Conservation (phyloP, 1,140 invertebrate species). For the Goniozus legneri region DNA sequence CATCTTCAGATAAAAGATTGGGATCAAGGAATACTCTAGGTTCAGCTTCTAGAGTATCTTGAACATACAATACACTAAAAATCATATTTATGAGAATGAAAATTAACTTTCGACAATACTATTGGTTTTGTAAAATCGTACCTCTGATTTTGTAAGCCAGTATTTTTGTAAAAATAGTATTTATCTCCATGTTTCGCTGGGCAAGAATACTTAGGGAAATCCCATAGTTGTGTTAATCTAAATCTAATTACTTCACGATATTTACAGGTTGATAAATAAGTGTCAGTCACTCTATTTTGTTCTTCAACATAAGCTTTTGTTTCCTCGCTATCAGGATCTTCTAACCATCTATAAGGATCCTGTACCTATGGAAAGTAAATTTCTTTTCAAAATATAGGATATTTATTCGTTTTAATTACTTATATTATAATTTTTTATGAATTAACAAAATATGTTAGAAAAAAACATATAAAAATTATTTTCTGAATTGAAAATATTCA, state of each 20-base stretch:
- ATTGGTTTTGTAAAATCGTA: slow-evolving; percentile 35
- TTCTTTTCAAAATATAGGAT: too few species aligned
- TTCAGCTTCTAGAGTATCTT: slow-evolving; percentile 77
- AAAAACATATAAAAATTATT: not conserved
- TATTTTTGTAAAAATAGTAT: slow-evolving; percentile 93
- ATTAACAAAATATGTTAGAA: not conserved
- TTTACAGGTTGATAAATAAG: slow-evolving; percentile 78
- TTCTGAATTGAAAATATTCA: too few species aligned
- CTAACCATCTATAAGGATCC: slow-evolving; percentile 96
- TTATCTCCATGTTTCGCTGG: slow-evolving; percentile 77
- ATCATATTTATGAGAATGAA: slow-evolving; percentile 11
- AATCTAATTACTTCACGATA: slow-evolving; percentile 70
- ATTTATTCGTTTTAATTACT: too few species aligned
- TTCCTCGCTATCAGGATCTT: slow-evolving; percentile 90
- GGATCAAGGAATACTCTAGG: slow-evolving; percentile 92
- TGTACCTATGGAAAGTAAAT: slow-evolving; percentile 61
- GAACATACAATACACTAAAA: slow-evolving; percentile 87
- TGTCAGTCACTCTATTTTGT: slow-evolving; percentile 85
- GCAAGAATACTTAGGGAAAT: slow-evolving; percentile 93
- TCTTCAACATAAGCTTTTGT: slow-evolving; percentile 89
- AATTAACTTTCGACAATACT: not conserved
- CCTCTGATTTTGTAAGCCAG: slow-evolving; percentile 96
- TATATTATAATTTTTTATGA: too few species aligned
- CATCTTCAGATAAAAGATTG: slow-evolving; percentile 89
- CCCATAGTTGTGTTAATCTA: slow-evolving; percentile 86